Percentiles rank a stretch among this genome's conserved stretches.
Evolutionary conservation across 2,113 vertebrate genomes (phyloP).

Genomic region (Dicerorhinus sumatrensis): DNA sequence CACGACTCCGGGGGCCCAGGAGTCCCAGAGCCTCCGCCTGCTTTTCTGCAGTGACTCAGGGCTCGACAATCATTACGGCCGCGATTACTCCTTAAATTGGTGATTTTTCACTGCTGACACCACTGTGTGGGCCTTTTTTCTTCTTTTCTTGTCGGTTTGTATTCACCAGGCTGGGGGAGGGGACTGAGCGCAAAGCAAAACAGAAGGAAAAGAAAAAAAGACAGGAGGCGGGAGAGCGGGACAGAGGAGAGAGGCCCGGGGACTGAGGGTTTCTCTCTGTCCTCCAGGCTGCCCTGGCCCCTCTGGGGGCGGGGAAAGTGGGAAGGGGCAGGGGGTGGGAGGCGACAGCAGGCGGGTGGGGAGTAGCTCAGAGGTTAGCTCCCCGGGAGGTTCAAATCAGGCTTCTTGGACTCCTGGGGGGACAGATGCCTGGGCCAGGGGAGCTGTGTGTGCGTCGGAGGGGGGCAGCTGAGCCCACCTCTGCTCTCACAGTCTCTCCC

Average conservation of each 20-base stretch:
- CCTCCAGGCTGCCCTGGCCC: background rate
- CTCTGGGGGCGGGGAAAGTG: rapidly evolving
- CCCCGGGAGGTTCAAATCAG: background rate
- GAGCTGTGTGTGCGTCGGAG: background rate
- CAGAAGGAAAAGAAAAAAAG: conserved; percentile 10
- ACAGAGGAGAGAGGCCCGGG: background rate
- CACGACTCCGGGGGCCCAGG: background rate
- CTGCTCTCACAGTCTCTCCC: background rate
- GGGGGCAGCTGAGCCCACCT: background rate
- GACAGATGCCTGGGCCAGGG: background rate
- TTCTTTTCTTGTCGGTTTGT: background rate
- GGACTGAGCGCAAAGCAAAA: background rate
- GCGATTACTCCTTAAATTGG: conserved; percentile 28
- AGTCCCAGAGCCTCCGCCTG: background rate
- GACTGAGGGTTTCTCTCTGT: background rate
- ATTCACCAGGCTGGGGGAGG: background rate
- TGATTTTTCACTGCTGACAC: conserved; percentile 31
- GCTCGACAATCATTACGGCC: background rate
- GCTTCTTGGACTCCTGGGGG: background rate
- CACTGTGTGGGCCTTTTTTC: background rate
- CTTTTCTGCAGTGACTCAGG: conserved; percentile 37
- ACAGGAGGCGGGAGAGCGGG: background rate
- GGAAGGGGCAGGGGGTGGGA: rapidly evolving
- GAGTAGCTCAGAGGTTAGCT: background rate
- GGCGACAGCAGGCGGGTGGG: background rate